phyloP scores from a whole-genome alignment of 2,888 invertebrate species.

The Aquatica leii region DNA sequence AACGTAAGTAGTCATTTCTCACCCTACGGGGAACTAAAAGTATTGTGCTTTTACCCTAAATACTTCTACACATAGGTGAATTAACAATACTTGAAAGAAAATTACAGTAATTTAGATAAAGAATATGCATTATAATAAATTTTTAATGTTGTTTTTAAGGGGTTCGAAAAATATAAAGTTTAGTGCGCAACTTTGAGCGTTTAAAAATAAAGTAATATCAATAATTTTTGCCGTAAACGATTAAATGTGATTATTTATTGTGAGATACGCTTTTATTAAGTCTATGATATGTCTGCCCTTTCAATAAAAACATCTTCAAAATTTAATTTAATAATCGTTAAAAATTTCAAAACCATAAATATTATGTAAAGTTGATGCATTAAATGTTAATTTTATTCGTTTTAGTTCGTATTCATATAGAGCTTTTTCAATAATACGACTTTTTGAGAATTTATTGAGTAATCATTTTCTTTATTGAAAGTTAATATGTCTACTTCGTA shows the following conservation, averaged over 20 bases:
- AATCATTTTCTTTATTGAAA: conserved; percentile 9
- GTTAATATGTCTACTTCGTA: conserved; percentile 1
- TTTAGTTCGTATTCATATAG: conserved; percentile 3
- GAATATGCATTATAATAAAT: too few relatives aligned
- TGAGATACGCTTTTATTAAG: conserved; percentile 25
- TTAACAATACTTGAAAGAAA: too few relatives aligned
- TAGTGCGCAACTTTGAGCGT: too few relatives aligned
- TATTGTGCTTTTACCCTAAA: too few relatives aligned
- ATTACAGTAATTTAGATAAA: too few relatives aligned
- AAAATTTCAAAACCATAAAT: conserved; percentile 22
- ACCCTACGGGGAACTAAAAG: too few relatives aligned
- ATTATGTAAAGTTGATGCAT: conserved; percentile 15
- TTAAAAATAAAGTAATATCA: too few relatives aligned
- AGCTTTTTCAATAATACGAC: conserved; percentile 6
- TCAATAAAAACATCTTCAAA: conserved; percentile 21
- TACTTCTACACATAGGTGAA: too few relatives aligned
- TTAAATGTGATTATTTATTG: conserved; percentile 16
- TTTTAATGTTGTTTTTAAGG: too few relatives aligned
- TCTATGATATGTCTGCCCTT: conserved; percentile 16
- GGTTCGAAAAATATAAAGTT: too few relatives aligned
- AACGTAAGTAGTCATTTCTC: too few relatives aligned
- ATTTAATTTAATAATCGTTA: conserved; percentile 32
- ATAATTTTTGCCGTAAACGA: too few relatives aligned
- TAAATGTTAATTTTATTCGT: conserved; percentile 26
- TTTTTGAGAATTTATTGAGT: conserved; percentile 5